Evolutionary conservation across 1,140 invertebrate species (phyloP).

Genomic region (Ceratina calcarata): DNA sequence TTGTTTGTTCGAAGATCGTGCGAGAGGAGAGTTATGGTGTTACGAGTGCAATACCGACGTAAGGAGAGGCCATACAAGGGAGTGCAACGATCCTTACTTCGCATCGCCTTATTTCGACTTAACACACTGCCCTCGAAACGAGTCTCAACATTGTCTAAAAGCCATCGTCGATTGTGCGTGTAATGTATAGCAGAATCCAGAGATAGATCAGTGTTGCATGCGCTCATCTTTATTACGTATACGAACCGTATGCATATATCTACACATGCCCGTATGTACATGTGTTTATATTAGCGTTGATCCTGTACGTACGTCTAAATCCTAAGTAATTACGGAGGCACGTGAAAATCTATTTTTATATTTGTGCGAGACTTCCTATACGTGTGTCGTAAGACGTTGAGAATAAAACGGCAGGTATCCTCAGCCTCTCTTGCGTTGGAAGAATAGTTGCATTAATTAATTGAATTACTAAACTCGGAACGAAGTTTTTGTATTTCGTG

Average conservation of each 20-base stretch:
- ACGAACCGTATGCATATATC: not conserved
- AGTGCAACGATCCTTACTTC: constrained; percentile 74
- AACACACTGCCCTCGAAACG: constrained; percentile 63
- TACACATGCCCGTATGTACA: not conserved
- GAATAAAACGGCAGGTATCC: no score
- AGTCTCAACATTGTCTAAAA: constrained; percentile 70
- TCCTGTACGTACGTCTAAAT: not conserved
- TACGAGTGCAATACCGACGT: constrained; percentile 72
- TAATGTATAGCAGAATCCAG: constrained; percentile 1
- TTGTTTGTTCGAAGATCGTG: constrained; percentile 19
- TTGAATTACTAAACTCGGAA: not conserved
- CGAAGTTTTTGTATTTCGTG: not conserved
- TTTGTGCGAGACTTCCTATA: no score
- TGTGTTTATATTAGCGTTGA: not conserved
- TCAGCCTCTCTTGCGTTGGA: no score
- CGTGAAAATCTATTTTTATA: no score
- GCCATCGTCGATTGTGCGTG: constrained; percentile 70
- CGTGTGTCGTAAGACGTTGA: no score
- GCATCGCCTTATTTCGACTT: constrained; percentile 56
- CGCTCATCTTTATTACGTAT: not conserved
- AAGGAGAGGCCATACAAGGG: constrained; percentile 53
- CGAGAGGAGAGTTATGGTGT: constrained; percentile 65
- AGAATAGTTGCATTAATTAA: not conserved
- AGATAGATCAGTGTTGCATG: constrained; percentile 3
- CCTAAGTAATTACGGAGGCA: not conserved